Evolutionary conservation across 2,797 vertebrate species (phyloP).

Genomic region (Alectoris magna): DNA sequence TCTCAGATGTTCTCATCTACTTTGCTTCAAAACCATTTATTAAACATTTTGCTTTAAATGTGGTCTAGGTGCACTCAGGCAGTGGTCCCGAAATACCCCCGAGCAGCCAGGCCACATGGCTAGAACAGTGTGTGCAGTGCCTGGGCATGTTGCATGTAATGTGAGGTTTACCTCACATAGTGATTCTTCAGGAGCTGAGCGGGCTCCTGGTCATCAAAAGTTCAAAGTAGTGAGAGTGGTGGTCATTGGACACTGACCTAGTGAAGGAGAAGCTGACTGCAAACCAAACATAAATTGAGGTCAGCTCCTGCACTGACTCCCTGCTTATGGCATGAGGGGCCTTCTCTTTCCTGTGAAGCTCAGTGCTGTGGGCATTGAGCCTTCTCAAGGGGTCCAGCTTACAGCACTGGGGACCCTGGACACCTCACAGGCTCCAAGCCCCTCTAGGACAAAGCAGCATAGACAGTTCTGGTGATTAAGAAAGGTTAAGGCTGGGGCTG

Average conservation of each 20-base stretch:
- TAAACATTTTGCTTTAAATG: background rate
- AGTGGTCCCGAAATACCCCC: background rate
- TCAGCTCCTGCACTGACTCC: background rate
- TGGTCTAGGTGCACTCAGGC: background rate
- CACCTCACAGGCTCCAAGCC: background rate
- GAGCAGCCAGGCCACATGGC: background rate
- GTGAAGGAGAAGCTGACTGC: background rate
- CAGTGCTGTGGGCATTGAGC: too few species aligned
- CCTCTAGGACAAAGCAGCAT: background rate
- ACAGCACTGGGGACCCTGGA: background rate
- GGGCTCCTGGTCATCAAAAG: background rate
- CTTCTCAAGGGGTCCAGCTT: background rate
- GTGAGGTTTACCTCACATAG: background rate
- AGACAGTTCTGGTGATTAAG: background rate
- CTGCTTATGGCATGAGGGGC: background rate
- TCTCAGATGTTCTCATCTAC: background rate
- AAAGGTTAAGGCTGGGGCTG: background rate
- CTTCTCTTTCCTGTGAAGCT: background rate
- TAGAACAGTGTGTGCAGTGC: background rate
- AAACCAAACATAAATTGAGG: background rate
- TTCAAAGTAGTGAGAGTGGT: background rate
- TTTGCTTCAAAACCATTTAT: background rate
- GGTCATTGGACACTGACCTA: background rate
- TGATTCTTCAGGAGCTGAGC: background rate
- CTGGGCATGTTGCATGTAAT: fast-evolving